These are phyloP conservation scores for Cossypha dichroa DNA, from an alignment of 2,797 vertebrate species.

Conservation along the genomic window DNA sequence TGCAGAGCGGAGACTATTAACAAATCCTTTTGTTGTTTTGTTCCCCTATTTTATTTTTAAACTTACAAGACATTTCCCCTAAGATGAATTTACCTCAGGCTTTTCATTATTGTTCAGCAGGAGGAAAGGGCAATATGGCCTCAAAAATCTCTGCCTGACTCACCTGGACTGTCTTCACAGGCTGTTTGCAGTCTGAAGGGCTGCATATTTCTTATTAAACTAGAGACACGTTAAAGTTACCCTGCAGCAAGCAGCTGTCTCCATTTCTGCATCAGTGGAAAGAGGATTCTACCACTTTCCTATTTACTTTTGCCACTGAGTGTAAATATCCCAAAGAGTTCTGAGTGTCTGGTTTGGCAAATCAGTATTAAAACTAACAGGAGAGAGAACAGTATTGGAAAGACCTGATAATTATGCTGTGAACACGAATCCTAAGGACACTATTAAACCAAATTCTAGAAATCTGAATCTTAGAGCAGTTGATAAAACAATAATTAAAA, in stretches of 20 bases:
- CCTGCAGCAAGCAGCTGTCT: not conserved
- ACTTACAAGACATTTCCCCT: not conserved
- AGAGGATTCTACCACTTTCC: not conserved
- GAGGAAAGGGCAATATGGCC: not conserved
- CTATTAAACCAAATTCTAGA: not conserved
- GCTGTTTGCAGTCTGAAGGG: not conserved
- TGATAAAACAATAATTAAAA: not conserved
- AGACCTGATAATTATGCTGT: not conserved
- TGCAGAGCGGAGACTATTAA: not conserved
- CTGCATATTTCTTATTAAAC: not conserved
- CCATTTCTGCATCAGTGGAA: not conserved
- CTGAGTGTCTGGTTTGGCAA: not conserved
- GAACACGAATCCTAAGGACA: not conserved
- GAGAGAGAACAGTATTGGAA: not conserved
- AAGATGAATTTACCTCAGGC: not conserved
- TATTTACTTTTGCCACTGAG: not conserved
- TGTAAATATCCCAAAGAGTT: not conserved
- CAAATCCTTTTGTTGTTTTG: constrained; percentile 7
- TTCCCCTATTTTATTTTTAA: constrained; percentile 48
- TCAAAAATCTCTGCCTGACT: not conserved
- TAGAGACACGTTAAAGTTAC: not conserved
- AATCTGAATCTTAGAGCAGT: not conserved
- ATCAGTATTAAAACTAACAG: not conserved
- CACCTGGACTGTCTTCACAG: not conserved
- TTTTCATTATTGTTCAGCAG: not conserved